Conservation (phyloP, 2,888 invertebrate species). For the Darwinula stevensoni region DNA sequence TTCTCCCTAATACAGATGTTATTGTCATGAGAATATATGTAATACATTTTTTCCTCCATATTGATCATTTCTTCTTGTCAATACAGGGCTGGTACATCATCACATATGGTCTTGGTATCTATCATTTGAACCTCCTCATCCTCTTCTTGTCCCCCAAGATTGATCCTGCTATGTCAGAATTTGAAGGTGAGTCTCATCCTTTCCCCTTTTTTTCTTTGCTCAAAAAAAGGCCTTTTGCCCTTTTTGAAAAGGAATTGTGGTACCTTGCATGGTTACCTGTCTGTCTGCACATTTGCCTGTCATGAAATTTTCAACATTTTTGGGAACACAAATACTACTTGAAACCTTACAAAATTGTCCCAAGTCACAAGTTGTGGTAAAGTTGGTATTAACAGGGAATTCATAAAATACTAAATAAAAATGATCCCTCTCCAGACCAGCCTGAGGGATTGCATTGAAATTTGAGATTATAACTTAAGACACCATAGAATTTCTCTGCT, state of each 20-base stretch:
- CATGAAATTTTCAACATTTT: slow-evolving; percentile 5
- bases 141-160: slow-evolving; percentile 98
- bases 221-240: slow-evolving; percentile 4
- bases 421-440: too few relatives aligned
- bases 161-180: slow-evolving; percentile 72
- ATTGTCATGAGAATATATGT: background rate
- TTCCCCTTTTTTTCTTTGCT: slow-evolving; percentile 5
- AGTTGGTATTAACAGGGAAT: too few relatives aligned
- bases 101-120: slow-evolving; percentile 94
- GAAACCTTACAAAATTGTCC: too few relatives aligned
- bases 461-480: too few relatives aligned
- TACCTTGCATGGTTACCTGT: too few relatives aligned
- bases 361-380: too few relatives aligned
- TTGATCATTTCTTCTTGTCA: slow-evolving; percentile 1
- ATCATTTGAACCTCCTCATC: slow-evolving; percentile 95
- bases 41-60: too few relatives aligned
- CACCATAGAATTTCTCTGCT: too few relatives aligned
- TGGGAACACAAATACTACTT: background rate
- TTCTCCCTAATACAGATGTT: background rate
- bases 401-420: too few relatives aligned
- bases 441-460: too few relatives aligned
- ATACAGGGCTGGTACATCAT: slow-evolving; percentile 95
- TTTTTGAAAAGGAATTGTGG: too few relatives aligned
- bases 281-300: slow-evolving; percentile 8
- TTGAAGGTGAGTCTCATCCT: slow-evolving; percentile 32